Percentiles rank a stretch among this genome's conserved stretches.
phyloP scores from a whole-genome alignment of 2,113 vertebrate genomes.

The Alethe castanea region DNA sequence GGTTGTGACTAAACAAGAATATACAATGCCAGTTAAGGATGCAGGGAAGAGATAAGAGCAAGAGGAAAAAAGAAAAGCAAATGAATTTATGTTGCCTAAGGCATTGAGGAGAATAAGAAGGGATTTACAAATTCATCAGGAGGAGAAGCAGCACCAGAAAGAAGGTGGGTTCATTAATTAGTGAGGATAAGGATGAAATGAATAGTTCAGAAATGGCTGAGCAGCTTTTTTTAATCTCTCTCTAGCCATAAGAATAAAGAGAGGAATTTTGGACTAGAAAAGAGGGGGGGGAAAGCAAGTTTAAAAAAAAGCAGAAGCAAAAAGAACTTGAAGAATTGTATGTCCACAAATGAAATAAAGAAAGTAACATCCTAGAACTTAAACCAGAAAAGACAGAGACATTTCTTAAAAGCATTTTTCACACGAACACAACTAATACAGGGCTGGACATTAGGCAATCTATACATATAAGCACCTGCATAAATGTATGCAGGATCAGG shows the following conservation, averaged over 20 bases:
- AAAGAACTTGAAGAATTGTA: background rate
- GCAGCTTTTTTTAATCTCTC: slow-evolving; percentile 9
- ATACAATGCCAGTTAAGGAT: slow-evolving; percentile 13
- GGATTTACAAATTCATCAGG: slow-evolving; percentile 61
- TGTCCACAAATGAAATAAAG: background rate
- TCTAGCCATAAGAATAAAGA: background rate
- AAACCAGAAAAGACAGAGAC: background rate
- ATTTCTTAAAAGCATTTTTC: background rate
- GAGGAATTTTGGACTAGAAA: background rate
- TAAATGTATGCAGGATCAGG: slow-evolving; percentile 43
- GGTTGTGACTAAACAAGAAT: background rate
- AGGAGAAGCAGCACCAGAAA: slow-evolving; percentile 22
- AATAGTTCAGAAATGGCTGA: slow-evolving; percentile 43
- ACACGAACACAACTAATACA: background rate
- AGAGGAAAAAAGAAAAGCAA: background rate
- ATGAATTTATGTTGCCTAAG: slow-evolving; percentile 38
- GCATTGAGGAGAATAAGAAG: slow-evolving; percentile 54
- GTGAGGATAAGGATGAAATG: slow-evolving; percentile 53
- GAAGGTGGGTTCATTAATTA: slow-evolving; percentile 61
- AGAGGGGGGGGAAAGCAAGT: accelerated
- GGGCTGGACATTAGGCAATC: background rate
- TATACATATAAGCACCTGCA: slow-evolving; percentile 6
- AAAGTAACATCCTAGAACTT: background rate
- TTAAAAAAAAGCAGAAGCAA: background rate
- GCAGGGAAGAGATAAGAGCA: slow-evolving; percentile 32